phyloP scores from a whole-genome alignment of 35 echinoderm and acorn worm genomes.

The Strongylocentrotus purpuratus region DNA sequence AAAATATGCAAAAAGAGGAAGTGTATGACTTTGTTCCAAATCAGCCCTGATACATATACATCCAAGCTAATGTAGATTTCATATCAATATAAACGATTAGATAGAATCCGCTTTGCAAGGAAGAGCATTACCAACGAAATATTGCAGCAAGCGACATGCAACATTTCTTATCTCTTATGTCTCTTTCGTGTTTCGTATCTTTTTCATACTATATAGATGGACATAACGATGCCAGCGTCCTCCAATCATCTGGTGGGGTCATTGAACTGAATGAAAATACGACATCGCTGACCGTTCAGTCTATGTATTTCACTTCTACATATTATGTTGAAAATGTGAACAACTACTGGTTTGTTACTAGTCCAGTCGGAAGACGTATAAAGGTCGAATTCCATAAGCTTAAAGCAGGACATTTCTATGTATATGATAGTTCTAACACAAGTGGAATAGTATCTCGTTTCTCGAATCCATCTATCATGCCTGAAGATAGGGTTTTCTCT shows the following conservation, averaged over 20 bases:
- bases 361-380: neutral
- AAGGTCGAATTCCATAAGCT: neutral
- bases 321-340: neutral
- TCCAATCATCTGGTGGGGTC: neutral
- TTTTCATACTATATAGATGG: neutral
- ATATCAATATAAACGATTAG: no score
- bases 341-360: neutral
- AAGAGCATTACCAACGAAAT: no score
- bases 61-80: no score
- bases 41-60: no score
- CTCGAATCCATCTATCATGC: neutral
- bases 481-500: neutral
- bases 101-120: no score
- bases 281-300: slow-evolving; percentile 17
- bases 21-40: no score
- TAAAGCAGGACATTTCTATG: neutral
- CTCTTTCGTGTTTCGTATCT: no score
- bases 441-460: neutral
- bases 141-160: no score
- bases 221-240: neutral
- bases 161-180: no score
- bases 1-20: no score
- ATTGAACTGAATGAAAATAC: neutral
- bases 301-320: neutral
- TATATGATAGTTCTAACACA: neutral